These are phyloP conservation scores for Neodontobutis hainanensis DNA, from an alignment of 2,113 vertebrate genomes.

Conservation along the genomic window DNA sequence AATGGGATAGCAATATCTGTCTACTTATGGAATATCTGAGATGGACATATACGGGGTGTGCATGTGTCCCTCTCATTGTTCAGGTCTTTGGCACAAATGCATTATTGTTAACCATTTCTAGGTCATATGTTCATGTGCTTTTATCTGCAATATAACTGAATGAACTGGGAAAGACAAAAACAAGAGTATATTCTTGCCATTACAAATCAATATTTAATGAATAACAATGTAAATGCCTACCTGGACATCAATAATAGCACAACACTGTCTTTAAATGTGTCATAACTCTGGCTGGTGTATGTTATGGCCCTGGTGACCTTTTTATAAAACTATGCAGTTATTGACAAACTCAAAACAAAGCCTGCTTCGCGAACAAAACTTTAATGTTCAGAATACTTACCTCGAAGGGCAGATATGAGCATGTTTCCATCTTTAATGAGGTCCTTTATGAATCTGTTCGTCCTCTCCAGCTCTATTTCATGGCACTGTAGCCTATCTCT, in stretches of 20 bases:
- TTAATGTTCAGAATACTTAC: conserved; percentile 76
- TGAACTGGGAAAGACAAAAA: too few species aligned
- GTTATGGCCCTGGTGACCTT: conserved; percentile 25
- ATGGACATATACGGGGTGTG: neutral
- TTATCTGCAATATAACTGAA: too few species aligned
- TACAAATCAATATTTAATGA: neutral
- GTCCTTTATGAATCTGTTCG: conserved; percentile 98
- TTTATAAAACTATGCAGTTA: neutral
- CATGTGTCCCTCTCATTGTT: neutral
- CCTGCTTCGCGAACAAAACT: neutral
- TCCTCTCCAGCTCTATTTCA: conserved; percentile 93
- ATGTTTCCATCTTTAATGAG: conserved; percentile 95
- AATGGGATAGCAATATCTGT: neutral
- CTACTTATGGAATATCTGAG: neutral
- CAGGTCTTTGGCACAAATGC: neutral
- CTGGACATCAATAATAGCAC: neutral
- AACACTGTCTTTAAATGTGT: neutral
- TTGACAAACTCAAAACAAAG: neutral
- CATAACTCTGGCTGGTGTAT: neutral
- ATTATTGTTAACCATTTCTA: neutral
- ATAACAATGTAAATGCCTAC: conserved; percentile 5
- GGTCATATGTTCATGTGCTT: neutral
- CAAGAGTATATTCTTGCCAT: neutral
- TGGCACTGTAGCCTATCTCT: conserved; percentile 94
- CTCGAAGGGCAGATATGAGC: conserved; percentile 90